These are phyloP conservation scores for Pantherophis guttatus DNA, from an alignment of 2,113 vertebrate species.

Conservation along the genomic window DNA sequence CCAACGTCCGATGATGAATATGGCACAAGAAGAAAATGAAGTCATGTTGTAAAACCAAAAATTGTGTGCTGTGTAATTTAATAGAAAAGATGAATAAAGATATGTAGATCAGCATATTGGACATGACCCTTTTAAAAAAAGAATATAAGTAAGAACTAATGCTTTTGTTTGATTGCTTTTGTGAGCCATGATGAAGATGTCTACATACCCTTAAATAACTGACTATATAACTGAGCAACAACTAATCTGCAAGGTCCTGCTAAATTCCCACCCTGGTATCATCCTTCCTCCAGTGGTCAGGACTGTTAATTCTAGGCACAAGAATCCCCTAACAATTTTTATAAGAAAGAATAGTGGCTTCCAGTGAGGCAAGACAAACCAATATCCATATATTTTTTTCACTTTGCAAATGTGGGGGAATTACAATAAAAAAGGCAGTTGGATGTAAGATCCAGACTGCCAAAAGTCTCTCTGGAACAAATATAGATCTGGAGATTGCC, in stretches of 20 bases:
- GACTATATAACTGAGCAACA: neutral
- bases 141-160: neutral
- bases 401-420: neutral
- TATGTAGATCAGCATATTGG: neutral
- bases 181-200: neutral
- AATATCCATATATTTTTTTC: neutral
- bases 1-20: too few relatives aligned
- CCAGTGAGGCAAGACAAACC: neutral
- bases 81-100: neutral
- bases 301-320: neutral
- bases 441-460: neutral
- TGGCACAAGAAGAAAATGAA: too few relatives aligned
- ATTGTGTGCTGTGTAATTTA: neutral
- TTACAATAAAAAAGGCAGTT: neutral
- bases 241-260: neutral
- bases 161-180: neutral
- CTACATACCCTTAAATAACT: neutral
- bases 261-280: neutral
- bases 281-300: neutral
- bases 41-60: neutral
- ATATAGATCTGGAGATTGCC: neutral
- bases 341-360: neutral
- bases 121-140: neutral
- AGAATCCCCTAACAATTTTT: neutral
- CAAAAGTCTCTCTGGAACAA: neutral